Base-by-base conservation (phyloP, 1,140 invertebrate genomes). In the Sarcophaga bullata region DNA sequence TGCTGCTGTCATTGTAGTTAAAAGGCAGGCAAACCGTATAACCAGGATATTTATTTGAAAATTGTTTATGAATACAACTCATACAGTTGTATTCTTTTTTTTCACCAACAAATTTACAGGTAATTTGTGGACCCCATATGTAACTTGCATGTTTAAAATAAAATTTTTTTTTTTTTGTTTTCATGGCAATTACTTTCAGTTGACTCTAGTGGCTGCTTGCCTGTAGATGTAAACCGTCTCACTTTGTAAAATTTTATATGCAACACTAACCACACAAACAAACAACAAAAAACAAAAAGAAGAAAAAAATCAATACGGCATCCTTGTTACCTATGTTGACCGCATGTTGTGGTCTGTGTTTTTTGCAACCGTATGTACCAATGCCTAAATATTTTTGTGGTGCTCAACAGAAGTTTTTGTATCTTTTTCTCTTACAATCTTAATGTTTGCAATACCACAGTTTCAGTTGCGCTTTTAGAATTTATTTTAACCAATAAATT, bases 1-100 rank as follows among this genome's bases (percentile, higher is more conserved):
- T 1, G 25, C 11, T 68, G 62, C n/a, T 68, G 62, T 68, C 17
- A 19, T 68, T 68, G 17, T 68, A 25, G 54, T 58, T n/a, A 58
- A n/a, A 58, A 68, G 62, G 19, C 62, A 68, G 19, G 62, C 19
- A n/a, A 68, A 68, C 15, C 62, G 62, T 68, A 25, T 68, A 58
- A 68, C 62, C 62, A 68, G 62, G 62, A 68, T 68, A 68, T 68
- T 68, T 68, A 68, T 68, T 68, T 68, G n/a, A 68, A 68, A 68
- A 68, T 19, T 5, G 7, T 58, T n/a, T n/a, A 58, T 5, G 10
- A 58, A 37, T 37, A 37, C 25, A 37, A 37, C 25, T 37, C 25
- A 4, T 37, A 37, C 25, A n/a, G 17, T 68, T 19, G 17, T 68
- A 25, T 68, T 15, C n/a, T 13, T 4, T 5, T 58, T 58, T 58